Evolutionary conservation across 2,797 vertebrate genomes (phyloP), one percentile per base, ranked within the genome.

Genomic region (Oryzias sinensis): DNA sequence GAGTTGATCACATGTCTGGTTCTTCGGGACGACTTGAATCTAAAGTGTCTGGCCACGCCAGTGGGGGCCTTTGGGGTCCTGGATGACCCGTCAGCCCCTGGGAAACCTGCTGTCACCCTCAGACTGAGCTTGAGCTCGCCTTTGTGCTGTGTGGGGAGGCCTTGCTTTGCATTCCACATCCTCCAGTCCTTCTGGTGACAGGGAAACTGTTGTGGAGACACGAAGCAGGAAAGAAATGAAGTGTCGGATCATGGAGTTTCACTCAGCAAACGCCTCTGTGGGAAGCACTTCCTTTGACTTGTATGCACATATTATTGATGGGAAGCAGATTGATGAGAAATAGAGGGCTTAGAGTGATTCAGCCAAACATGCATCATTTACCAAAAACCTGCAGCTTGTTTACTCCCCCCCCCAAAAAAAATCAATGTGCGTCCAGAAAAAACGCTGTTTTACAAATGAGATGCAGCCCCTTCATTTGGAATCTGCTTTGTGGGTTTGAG

Each of bases 51-150:
- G 20, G 1, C 20, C 2, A 22, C 20, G 20, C 3, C 20, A 22
- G 20, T 22, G 20, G 20, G 20, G 20, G 20, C 20, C 20, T 22
- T 22, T 22, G 20, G 20, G 20, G 20, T 22, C 20, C 20, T 22
- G 20, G 20, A 22, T 22, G 20, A 22, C 20, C 20, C 20, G 20
- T 22, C 20, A 72, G 62, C 66, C 76, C 83, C 59, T 66, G 13
- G 47, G 75, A 80, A 81, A 83, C 59, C 40, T 33, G 66, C 81
- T 85, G 84, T 80, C 84, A 85, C 72, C 79, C 68, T 65, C 77
- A 69, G 82, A 72, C 74, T 68, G 20, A 22, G 74, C 51, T 53
- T 45, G 49, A 15, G 72, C 57, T 53, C 56, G 78, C 61, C 73
- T 79, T 43, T 66, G 45, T 59, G 65, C 33, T 61, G 65, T 58